A percentile compares a stretch with the other conserved stretches of the same genome.
phyloP scores from a whole-genome alignment of 2,888 invertebrate genomes.

The Dryobotodes eremita region DNA sequence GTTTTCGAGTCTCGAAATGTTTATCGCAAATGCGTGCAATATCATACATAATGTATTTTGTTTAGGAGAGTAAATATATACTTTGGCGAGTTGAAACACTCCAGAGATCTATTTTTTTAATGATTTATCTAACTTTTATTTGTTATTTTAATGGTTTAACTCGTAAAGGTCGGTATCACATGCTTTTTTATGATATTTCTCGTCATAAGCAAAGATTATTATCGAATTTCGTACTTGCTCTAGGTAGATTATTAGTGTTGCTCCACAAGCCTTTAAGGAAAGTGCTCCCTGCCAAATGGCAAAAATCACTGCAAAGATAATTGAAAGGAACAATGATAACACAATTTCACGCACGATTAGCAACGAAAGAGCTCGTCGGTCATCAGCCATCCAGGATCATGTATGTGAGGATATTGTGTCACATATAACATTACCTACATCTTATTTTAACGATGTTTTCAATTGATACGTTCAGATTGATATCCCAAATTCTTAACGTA shows the following conservation, averaged over 20 bases:
- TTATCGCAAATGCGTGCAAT: constrained; percentile 42
- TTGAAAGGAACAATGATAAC: not conserved
- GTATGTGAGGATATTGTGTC: not conserved
- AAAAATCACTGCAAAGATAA: constrained; percentile 2
- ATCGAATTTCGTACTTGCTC: not conserved
- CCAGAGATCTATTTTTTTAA: constrained; percentile 6
- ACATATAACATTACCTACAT: not conserved
- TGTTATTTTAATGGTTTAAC: not conserved
- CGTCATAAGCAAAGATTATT: not conserved
- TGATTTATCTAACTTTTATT: constrained; percentile 15
- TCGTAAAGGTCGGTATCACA: too few species aligned
- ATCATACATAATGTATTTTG: constrained; percentile 42
- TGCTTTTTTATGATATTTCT: not conserved
- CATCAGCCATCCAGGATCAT: not conserved
- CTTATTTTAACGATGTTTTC: not conserved
- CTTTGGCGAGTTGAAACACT: constrained; percentile 15
- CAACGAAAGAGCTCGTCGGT: not conserved
- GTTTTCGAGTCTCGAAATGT: constrained; percentile 44
- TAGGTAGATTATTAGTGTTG: not conserved
- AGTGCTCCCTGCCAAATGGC: not conserved
- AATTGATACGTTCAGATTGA: not conserved
- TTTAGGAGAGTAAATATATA: constrained; percentile 27
- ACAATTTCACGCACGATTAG: constrained; percentile 19
- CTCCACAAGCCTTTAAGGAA: not conserved
- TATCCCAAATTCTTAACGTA: constrained; percentile 18